phyloP scores from a whole-genome alignment of 2,113 vertebrate genomes.

The Gasterosteus nipponicus region DNA sequence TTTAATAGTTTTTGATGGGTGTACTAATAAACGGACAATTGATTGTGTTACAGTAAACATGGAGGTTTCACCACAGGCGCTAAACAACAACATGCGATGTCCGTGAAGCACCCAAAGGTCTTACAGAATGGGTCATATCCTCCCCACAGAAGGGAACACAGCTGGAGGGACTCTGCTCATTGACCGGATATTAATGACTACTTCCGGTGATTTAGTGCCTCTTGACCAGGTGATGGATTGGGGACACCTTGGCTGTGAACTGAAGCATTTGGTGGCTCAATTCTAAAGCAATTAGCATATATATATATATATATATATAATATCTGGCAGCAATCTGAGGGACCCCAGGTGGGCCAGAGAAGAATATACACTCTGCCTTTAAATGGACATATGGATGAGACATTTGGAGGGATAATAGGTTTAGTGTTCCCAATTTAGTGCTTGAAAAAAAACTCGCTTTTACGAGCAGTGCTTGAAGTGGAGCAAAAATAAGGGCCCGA shows the following conservation, averaged over 20 bases:
- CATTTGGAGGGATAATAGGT: neutral
- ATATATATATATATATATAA: too few species aligned
- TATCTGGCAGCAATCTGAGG: conserved; percentile 12
- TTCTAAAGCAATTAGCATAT: conserved; percentile 57
- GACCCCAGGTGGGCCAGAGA: conserved; percentile 34
- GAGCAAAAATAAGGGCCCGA: too few species aligned
- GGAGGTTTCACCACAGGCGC: neutral
- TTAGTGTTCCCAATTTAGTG: neutral
- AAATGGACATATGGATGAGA: conserved; percentile 31
- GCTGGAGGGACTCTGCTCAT: conserved; percentile 51
- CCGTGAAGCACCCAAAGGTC: conserved; percentile 23
- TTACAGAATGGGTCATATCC: conserved; percentile 48
- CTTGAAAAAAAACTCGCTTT: neutral
- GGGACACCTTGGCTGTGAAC: conserved; percentile 63
- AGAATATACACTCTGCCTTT: conserved; percentile 22
- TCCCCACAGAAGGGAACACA: conserved; percentile 47
- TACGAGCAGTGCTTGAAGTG: neutral
- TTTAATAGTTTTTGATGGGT: neutral
- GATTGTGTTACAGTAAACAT: neutral
- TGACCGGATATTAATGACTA: conserved; percentile 63
- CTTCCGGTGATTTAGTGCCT: conserved; percentile 58
- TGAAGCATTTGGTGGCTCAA: conserved; percentile 51
- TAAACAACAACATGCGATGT: conserved; percentile 27
- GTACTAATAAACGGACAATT: neutral
- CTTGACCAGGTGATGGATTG: conserved; percentile 58